These are phyloP conservation scores for Thyatira batis DNA, from an alignment of 2,888 invertebrate species.

Conservation along the genomic window DNA sequence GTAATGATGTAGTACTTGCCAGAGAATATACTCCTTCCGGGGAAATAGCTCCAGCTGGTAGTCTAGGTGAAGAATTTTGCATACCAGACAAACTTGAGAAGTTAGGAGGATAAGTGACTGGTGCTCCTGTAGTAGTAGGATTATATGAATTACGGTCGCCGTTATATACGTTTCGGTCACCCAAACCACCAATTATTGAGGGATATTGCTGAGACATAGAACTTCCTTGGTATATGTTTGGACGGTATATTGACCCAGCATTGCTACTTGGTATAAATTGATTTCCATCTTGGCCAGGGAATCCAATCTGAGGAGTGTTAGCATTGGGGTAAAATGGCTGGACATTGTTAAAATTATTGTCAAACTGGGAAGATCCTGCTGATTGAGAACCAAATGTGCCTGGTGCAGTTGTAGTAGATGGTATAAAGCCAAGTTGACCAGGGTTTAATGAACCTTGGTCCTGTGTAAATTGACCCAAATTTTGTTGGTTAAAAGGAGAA, in stretches of 20 bases:
- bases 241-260: not conserved
- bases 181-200: not conserved
- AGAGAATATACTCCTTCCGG: not conserved
- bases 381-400: not conserved
- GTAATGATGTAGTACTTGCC: not conserved
- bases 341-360: not conserved
- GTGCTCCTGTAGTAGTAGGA: not conserved
- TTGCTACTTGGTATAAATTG: not conserved
- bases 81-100: not conserved
- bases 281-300: not conserved
- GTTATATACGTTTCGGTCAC: not conserved
- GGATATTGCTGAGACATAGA: not conserved
- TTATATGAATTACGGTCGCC: not conserved
- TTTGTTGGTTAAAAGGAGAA: not conserved
- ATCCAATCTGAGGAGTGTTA: not conserved
- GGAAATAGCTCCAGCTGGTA: not conserved
- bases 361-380: not conserved
- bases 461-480: slow-evolving; percentile 2
- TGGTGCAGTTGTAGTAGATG: slow-evolving; percentile 8
- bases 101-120: not conserved
- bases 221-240: not conserved
- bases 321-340: not conserved
- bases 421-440: slow-evolving; percentile 1
- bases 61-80: not conserved
- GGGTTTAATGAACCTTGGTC: slow-evolving; percentile 4